Percentiles rank a stretch among this genome's conserved stretches.
Evolutionary conservation across 2,797 vertebrate genomes (phyloP).

Genomic region (Clarias laeviceps): DNA sequence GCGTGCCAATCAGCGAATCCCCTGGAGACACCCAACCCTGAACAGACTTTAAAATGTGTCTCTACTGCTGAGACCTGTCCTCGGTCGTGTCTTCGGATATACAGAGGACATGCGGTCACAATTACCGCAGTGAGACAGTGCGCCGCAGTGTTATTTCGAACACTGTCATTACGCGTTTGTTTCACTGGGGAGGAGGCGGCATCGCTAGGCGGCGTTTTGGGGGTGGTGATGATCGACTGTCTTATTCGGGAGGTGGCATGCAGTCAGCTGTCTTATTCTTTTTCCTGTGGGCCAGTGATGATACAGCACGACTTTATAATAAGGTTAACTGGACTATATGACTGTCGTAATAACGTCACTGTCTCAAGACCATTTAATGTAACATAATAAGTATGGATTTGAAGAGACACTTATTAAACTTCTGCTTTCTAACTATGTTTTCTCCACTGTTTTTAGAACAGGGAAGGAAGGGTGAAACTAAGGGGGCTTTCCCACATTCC

Average conservation of each 20-base stretch:
- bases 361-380: not conserved
- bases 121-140: not conserved
- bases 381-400: not conserved
- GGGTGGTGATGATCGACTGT: not conserved
- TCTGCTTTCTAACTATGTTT: not conserved
- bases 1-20: slow-evolving; percentile 16
- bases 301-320: not conserved
- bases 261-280: not conserved
- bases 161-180: not conserved
- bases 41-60: slow-evolving; percentile 21
- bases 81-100: not conserved
- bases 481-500: no score
- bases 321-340: not conserved
- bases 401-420: not conserved
- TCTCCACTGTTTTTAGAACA: not conserved
- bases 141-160: not conserved
- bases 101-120: not conserved
- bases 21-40: not conserved
- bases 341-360: not conserved
- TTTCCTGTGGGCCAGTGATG: not conserved
- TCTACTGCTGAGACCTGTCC: slow-evolving; percentile 7
- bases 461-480: not conserved
- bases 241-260: not conserved
- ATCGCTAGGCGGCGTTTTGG: not conserved
- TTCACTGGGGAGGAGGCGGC: not conserved